Evolutionary conservation across 2,888 invertebrate genomes (phyloP).

Genomic region (Pterostichus niger): DNA sequence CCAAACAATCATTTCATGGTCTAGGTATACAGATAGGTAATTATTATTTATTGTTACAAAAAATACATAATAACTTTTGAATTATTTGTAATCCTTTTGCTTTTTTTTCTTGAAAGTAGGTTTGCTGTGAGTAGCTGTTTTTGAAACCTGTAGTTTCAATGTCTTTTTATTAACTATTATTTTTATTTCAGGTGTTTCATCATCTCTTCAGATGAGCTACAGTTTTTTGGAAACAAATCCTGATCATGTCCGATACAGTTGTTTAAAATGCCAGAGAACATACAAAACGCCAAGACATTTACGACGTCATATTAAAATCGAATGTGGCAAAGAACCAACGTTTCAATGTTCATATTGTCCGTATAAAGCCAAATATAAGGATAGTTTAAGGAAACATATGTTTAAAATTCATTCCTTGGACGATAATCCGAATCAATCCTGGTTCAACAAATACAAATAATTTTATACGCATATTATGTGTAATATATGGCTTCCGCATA

Average conservation of each 20-base stretch:
- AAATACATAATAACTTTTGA: not conserved
- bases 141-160: not conserved
- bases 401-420: slow-evolving; percentile 69
- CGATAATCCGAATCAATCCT: slow-evolving; percentile 29
- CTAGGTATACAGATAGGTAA: too few species aligned
- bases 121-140: slow-evolving; percentile 11
- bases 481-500: slow-evolving; percentile 25
- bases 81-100: not conserved
- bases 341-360: slow-evolving; percentile 76
- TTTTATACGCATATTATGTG: slow-evolving; percentile 23
- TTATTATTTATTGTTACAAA: too few species aligned
- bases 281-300: slow-evolving; percentile 67
- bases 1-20: too few species aligned
- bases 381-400: slow-evolving; percentile 74
- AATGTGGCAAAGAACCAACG: slow-evolving; percentile 77
- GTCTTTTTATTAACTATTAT: slow-evolving; percentile 4
- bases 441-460: slow-evolving; percentile 27
- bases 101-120: slow-evolving; percentile 1
- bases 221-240: not conserved
- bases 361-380: slow-evolving; percentile 74
- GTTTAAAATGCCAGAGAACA: slow-evolving; percentile 61
- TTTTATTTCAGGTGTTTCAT: slow-evolving; percentile 30
- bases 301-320: slow-evolving; percentile 72
- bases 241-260: slow-evolving; percentile 33
- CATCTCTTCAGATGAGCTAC: not conserved